Base-by-base conservation (phyloP, 2,113 vertebrate species). In the Nansenia antarctica region DNA sequence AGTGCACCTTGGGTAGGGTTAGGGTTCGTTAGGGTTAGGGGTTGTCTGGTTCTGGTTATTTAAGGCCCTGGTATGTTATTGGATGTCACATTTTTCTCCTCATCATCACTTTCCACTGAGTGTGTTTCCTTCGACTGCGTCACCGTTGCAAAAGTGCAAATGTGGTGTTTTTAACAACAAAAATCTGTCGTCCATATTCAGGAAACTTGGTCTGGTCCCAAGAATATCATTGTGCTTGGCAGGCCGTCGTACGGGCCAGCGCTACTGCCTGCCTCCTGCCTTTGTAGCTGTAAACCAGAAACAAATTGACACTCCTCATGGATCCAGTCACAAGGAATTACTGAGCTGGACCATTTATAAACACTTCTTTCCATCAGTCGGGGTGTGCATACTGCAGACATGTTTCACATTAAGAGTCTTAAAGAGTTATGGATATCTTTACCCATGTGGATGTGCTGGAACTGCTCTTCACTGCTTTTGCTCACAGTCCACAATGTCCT, bases 181-280 rank as follows among this genome's bases (percentile, higher is more conserved):
- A 84, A 91, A 89, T 92, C 88, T 89, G 82, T 92, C 90, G 86
- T 91, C 88, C 85, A 87, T 86, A 87, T 93, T 89, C 85, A 81
- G 59, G 81, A 83, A 85, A 82, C 79, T 91, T 93, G 89, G 88
- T 89, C 78, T 53, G 77, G 85, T 83, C 91, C 85, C 92, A 92
- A 91, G 88, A 87, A 88, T 83, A 88, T 83, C 84, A 71, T 92
- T 94, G 91, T 90, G 83, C 89, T 93, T 94, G 90, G 92, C 91
- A 89, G 83, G 74, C 80, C 81, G 77, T 74, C 79, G 47, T 49
- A 71, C 54, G 61, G 74, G 82, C 76, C 85, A 90, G 86, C 90
- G 92, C 93, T 93, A 92, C 92, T 89, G 88, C 85, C 92, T 89
- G 88, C 85, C 82, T 86, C 87, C 91, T 89, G 85, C 82, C 72